A percentile compares a stretch with the other conserved stretches of the same genome.
Conservation (phyloP, 1,140 invertebrate genomes). For the Mycetomoellerius zeteki region DNA sequence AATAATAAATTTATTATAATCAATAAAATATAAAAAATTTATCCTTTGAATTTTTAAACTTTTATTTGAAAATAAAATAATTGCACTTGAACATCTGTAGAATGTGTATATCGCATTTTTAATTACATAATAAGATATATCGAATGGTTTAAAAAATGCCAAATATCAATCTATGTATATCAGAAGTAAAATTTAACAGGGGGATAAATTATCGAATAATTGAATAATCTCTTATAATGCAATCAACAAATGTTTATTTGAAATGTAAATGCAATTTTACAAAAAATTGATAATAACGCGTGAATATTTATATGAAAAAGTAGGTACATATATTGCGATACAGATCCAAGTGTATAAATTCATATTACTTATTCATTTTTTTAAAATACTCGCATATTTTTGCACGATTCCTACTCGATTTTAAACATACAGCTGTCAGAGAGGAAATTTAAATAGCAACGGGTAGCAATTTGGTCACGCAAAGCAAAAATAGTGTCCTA, state of each 20-base stretch:
- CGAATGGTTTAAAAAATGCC: not conserved
- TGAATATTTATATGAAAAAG: conserved; percentile 16
- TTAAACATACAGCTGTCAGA: conserved; percentile 47
- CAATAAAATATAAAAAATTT: not conserved
- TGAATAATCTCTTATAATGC: not conserved
- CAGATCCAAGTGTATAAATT: not conserved
- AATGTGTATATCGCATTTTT: not conserved
- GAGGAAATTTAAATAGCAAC: conserved; percentile 37
- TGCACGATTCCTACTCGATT: conserved; percentile 21
- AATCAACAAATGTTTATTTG: conserved; percentile 38
- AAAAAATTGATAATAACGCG: not conserved
- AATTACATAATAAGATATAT: not conserved
- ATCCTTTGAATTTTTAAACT: not conserved
- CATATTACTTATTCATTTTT: not conserved
- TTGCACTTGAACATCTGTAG: not conserved
- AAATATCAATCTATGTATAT: not conserved
- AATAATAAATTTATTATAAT: conserved; percentile 11
- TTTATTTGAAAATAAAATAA: not conserved
- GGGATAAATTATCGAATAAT: conserved; percentile 2
- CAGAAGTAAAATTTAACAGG: not conserved
- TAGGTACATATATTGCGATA: conserved; percentile 22
- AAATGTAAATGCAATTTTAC: conserved; percentile 37
- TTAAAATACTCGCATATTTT: conserved; percentile 3
- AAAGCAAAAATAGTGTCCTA: conserved; percentile 31
- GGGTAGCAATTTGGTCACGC: conserved; percentile 23